Conservation (phyloP, 2,113 vertebrate genomes). For the Anthoscopus minutus region DNA sequence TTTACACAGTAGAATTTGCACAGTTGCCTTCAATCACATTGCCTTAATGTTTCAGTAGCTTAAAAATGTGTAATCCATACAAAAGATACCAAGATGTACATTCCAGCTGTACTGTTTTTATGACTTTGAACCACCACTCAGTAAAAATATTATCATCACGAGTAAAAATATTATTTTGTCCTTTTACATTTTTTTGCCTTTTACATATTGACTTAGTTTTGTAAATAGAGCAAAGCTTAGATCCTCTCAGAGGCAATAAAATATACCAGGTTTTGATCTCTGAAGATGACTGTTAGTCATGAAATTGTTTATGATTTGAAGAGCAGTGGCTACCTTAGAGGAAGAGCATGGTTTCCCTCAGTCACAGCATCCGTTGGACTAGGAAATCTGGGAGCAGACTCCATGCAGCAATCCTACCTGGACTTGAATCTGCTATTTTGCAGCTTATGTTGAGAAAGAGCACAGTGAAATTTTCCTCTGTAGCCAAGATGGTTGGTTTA, state of each 20-base stretch:
- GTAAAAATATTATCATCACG: neutral
- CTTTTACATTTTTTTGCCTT: neutral
- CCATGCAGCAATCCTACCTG: fast-evolving
- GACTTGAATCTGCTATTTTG: neutral
- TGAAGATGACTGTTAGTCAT: neutral
- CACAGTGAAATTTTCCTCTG: neutral
- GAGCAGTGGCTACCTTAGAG: neutral
- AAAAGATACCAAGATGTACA: fast-evolving
- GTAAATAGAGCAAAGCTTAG: neutral
- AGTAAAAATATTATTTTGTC: neutral
- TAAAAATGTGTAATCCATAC: neutral
- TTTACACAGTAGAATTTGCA: neutral
- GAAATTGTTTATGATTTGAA: neutral
- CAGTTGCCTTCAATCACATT: neutral
- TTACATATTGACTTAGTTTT: neutral
- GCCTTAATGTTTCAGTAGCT: neutral
- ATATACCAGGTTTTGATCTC: neutral
- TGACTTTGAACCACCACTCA: neutral
- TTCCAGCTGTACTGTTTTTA: neutral
- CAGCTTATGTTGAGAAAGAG: neutral
- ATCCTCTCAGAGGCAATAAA: neutral
- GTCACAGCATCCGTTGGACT: neutral
- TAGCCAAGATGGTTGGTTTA: neutral
- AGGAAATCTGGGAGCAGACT: neutral
- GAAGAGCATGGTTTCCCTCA: neutral